These are phyloP conservation scores for Hemibagrus guttatus DNA, from an alignment of 2,797 vertebrate species.

Conservation along the genomic window DNA sequence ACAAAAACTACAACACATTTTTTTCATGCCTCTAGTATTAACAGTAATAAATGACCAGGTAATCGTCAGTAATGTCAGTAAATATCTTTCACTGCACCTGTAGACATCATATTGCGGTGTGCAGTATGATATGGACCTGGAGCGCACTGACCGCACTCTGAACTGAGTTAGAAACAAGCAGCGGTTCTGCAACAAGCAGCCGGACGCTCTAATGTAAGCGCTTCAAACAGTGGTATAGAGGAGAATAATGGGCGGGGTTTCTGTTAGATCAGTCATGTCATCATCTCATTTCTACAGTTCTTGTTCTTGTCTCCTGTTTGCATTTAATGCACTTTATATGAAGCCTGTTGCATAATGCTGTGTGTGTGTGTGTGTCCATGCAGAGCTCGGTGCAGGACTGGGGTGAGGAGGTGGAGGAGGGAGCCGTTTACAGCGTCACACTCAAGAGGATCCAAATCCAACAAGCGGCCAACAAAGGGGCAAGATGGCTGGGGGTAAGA, in stretches of 20 bases:
- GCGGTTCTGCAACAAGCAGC: too few relatives aligned
- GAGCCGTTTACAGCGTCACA: constrained; percentile 92
- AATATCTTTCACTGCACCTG: background rate
- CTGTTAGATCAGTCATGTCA: background rate
- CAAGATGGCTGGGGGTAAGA: constrained; percentile 93
- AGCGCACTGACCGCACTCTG: background rate
- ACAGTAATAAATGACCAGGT: background rate
- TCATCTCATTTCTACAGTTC: background rate
- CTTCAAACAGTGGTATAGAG: background rate
- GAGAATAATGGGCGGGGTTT: background rate
- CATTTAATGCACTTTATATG: background rate
- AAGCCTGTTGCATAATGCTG: background rate
- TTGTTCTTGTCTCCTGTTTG: background rate
- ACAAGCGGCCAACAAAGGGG: constrained; percentile 96
- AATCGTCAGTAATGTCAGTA: background rate
- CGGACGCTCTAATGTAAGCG: too few relatives aligned
- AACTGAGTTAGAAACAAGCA: background rate
- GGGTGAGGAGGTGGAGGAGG: constrained; percentile 96
- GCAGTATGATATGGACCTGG: background rate
- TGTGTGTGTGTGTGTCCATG: constrained; percentile 23
- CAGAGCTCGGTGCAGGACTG: constrained; percentile 94
- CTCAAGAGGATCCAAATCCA: constrained; percentile 94
- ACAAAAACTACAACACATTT: background rate
- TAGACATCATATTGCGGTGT: background rate
- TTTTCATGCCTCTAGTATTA: background rate